phyloP scores from a whole-genome alignment of 2,888 invertebrate species.

The Aquatica leii region DNA sequence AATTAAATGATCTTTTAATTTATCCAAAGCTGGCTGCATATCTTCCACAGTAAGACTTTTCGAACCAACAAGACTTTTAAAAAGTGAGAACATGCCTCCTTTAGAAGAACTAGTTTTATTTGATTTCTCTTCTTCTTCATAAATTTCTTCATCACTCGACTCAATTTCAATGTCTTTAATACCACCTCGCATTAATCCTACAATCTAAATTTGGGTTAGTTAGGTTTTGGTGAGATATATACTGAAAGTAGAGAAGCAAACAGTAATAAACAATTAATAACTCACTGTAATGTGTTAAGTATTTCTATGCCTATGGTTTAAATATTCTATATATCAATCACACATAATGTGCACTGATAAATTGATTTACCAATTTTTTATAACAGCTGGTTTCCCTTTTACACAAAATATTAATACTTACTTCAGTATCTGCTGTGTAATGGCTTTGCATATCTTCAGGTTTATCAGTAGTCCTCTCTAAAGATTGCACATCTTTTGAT shows the following conservation, averaged over 20 bases:
- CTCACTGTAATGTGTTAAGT: too few species aligned
- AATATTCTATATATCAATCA: too few species aligned
- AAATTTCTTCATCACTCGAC: constrained; percentile 72
- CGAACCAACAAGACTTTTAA: constrained; percentile 84
- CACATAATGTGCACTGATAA: too few species aligned
- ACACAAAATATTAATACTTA: constrained; percentile 51
- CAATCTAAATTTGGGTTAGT: constrained; percentile 63
- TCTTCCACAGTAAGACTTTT: constrained; percentile 84
- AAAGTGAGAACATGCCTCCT: constrained; percentile 82
- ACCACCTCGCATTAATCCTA: constrained; percentile 85
- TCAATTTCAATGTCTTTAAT: constrained; percentile 86
- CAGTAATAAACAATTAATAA: too few species aligned
- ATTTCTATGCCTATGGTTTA: too few species aligned
- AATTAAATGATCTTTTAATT: constrained; percentile 94
- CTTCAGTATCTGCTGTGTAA: constrained; percentile 71
- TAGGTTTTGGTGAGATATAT: background rate
- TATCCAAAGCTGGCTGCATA: constrained; percentile 88
- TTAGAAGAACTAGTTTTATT: constrained; percentile 47
- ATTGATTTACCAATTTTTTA: too few species aligned
- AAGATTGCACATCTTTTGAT: constrained; percentile 75
- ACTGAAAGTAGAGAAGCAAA: too few species aligned
- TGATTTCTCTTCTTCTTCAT: constrained; percentile 52
- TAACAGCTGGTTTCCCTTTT: too few species aligned
- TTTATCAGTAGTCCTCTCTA: constrained; percentile 84
- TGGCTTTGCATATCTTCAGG: constrained; percentile 70